These are phyloP conservation scores for Dryocosmus kuriphilus DNA, from an alignment of 2,888 invertebrate genomes.

Conservation along the genomic window DNA sequence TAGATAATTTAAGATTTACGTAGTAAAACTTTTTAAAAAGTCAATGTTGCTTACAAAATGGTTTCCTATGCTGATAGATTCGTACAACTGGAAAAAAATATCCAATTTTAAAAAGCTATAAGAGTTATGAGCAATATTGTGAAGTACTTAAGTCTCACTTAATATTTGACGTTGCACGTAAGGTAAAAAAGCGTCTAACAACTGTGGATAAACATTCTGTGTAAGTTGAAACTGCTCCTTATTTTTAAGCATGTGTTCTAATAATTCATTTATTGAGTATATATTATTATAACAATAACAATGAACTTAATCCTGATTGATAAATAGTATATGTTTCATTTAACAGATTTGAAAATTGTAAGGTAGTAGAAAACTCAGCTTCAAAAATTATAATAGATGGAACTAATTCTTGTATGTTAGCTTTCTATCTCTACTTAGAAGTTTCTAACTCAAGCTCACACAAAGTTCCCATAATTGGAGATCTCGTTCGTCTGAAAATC, in stretches of 20 bases:
- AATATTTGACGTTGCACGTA: background rate
- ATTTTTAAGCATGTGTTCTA: background rate
- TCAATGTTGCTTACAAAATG: background rate
- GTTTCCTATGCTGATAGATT: background rate
- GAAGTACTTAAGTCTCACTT: background rate
- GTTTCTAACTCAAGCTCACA: background rate
- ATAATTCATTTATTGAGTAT: too few species aligned
- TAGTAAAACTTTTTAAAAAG: background rate
- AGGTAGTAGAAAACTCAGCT: background rate
- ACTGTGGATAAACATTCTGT: background rate
- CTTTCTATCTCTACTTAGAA: background rate
- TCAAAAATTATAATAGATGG: background rate
- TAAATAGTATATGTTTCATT: background rate
- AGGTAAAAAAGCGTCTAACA: background rate
- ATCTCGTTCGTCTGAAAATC: background rate
- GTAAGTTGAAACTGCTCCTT: background rate
- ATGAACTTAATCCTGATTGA: too few species aligned
- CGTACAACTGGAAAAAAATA: background rate
- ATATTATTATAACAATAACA: too few species aligned
- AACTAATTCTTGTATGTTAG: background rate
- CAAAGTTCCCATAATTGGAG: background rate
- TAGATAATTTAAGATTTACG: background rate
- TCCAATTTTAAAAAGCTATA: background rate
- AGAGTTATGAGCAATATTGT: conserved; percentile 1
- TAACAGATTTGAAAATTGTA: background rate